A percentile compares a stretch with the other conserved stretches of the same genome.
Evolutionary conservation across 2,888 invertebrate species (phyloP).

Genomic region (Hyposoter didymator): DNA sequence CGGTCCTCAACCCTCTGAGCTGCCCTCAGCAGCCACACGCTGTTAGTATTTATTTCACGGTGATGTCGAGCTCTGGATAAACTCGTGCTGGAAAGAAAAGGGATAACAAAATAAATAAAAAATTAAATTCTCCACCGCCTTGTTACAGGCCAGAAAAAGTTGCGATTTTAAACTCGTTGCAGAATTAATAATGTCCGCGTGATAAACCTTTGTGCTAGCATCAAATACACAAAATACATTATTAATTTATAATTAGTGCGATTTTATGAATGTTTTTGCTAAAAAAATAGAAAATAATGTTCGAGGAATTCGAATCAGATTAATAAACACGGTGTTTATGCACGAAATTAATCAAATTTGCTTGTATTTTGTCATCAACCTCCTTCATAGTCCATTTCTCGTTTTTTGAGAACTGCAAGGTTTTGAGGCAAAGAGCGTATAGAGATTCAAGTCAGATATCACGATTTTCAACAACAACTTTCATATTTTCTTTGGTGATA

Average conservation of each 20-base stretch:
- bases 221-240: conserved; percentile 1
- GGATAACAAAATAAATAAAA: conserved; percentile 40
- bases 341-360: not conserved
- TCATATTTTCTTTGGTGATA: conserved; percentile 7
- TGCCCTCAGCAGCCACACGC: conserved; percentile 66
- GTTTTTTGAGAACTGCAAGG: not conserved
- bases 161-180: conserved; percentile 32
- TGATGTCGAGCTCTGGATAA: conserved; percentile 65
- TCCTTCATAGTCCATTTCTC: not conserved
- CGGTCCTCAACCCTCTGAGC: conserved; percentile 53
- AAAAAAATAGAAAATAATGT: not conserved
- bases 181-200: conserved; percentile 41
- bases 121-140: conserved; percentile 34
- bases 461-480: conserved; percentile 2
- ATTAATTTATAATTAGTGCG: not conserved
- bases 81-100: conserved; percentile 42
- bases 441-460: not conserved
- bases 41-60: conserved; percentile 68
- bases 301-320: not conserved
- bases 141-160: conserved; percentile 48
- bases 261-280: not conserved
- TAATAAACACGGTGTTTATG: not conserved
- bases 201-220: conserved; percentile 30
- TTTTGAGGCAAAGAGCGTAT: not conserved
- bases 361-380: not conserved